These are phyloP conservation scores for Marronus borbonicus DNA, from an alignment of 2,888 invertebrate genomes.

Conservation along the genomic window DNA sequence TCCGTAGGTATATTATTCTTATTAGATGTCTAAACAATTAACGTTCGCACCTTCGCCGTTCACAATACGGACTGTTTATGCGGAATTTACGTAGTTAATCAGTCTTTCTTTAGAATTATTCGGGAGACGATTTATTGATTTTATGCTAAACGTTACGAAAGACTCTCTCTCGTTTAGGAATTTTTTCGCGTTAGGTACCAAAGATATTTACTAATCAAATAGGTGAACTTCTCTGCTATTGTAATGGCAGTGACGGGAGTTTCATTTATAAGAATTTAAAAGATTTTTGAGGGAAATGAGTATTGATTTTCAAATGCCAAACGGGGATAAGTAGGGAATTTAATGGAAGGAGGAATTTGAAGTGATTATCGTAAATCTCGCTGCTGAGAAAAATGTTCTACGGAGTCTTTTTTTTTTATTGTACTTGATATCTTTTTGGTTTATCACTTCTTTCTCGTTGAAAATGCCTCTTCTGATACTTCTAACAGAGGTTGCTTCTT, in stretches of 20 bases:
- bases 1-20: background rate
- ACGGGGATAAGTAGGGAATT: background rate
- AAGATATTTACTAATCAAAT: conserved; percentile 42
- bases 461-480: no score
- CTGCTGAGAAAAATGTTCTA: background rate
- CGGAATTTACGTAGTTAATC: no score
- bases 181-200: conserved; percentile 17
- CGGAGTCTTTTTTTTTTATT: no score
- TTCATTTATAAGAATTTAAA: conserved; percentile 46
- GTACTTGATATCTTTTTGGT: no score
- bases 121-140: conserved; percentile 18
- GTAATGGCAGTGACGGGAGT: conserved; percentile 18
- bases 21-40: background rate
- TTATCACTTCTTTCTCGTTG: no score
- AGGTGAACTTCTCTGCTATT: conserved; percentile 22
- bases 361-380: conserved; percentile 10
- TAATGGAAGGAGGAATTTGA: conserved; percentile 1
- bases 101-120: no score
- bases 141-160: conserved; percentile 19
- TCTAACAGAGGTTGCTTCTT: background rate
- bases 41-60: no score
- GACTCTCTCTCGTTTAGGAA: background rate
- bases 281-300: conserved; percentile 20
- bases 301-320: conserved; percentile 43
- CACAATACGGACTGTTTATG: no score